A percentile compares a stretch with the other conserved stretches of the same genome.
Evolutionary conservation across 1,140 invertebrate species (phyloP).

Genomic region (Cyclargus thomasi): DNA sequence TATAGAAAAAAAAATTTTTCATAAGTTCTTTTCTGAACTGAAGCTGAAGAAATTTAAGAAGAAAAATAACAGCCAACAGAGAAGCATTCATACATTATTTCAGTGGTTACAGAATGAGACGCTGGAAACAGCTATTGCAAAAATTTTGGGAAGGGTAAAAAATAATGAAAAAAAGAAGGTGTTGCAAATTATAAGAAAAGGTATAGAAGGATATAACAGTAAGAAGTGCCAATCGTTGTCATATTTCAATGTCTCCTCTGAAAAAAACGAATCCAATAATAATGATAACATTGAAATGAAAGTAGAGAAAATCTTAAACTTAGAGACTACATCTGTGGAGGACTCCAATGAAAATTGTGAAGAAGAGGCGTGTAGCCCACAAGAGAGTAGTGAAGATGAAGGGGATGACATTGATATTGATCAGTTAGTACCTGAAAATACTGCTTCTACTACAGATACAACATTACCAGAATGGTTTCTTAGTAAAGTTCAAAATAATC

Average conservation of each 20-base stretch:
- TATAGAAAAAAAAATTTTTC: constrained; percentile 81
- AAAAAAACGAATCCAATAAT: constrained; percentile 19
- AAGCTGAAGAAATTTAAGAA: constrained; percentile 78
- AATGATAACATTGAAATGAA: constrained; percentile 26
- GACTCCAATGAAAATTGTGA: constrained; percentile 4
- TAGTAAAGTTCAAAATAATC: constrained; percentile 75
- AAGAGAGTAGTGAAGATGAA: constrained; percentile 22
- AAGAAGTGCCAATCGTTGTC: constrained; percentile 75
- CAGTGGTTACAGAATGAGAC: constrained; percentile 84
- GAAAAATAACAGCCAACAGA: constrained; percentile 75
- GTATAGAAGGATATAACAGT: constrained; percentile 79
- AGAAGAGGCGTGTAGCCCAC: constrained; percentile 4
- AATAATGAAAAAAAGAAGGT: constrained; percentile 72
- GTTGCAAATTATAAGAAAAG: constrained; percentile 76
- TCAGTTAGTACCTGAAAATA: constrained; percentile 29
- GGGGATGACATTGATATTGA: constrained; percentile 29
- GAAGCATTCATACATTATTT: constrained; percentile 81
- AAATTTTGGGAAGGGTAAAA: constrained; percentile 79
- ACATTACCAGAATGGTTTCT: constrained; percentile 81
- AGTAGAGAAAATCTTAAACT: constrained; percentile 17
- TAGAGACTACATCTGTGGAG: neutral
- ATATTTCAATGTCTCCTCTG: constrained; percentile 68
- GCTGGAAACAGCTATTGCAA: constrained; percentile 80
- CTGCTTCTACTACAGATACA: constrained; percentile 27
- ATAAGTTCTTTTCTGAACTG: constrained; percentile 82